Evolutionary conservation across 1,140 invertebrate species (phyloP), one percentile per base, ranked within the genome.

Genomic region (Tetramorium parvispinum): DNA sequence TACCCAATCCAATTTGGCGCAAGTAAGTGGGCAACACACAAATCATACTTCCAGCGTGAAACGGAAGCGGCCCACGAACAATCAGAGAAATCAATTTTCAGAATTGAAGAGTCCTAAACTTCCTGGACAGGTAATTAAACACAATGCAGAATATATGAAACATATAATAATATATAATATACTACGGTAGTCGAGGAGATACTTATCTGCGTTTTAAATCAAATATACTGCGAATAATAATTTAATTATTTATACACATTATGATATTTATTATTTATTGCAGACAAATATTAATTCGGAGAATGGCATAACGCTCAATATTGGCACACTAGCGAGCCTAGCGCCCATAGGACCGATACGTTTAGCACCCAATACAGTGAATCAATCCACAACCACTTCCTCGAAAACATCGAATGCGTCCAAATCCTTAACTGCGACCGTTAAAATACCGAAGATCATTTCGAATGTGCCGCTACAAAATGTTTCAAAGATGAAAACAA

Each of bases 301-400:
- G 10, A 88, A 91, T 40, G 94, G 94, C 21, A 95, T 96, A 77
- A 96, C 95, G 0, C 87, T 96, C n/a, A 95, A 96, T 66, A 95
- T 96, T 24, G 95, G 95, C 18, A 95, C 95, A 0, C 76, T 96
- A 13, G 95, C 95, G 5, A 95, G 95, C 89, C 77, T 96, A 43
- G 92, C 94, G 4, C 94, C 95, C 0, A 92, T 94, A 37, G 95
- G 95, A 7, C 95, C 95, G 11, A 94, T 95, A 68, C 93, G 93
- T 85, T 90, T 95, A 43, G 91, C 91, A 46, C 93, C 94, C 0
- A 87, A 89, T 13, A 85, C 92, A 18, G 82, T 87, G 5, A 53
- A 27, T 85, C 89, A 91, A 86, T 10, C 43, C 21, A 21, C 57
- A 2, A 71, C 73, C 27, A 75, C 78, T 37, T 7, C 85, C 24